These are phyloP conservation scores for Eumerus sabulonum DNA, from an alignment of 2,888 invertebrate genomes.

Conservation along the genomic window DNA sequence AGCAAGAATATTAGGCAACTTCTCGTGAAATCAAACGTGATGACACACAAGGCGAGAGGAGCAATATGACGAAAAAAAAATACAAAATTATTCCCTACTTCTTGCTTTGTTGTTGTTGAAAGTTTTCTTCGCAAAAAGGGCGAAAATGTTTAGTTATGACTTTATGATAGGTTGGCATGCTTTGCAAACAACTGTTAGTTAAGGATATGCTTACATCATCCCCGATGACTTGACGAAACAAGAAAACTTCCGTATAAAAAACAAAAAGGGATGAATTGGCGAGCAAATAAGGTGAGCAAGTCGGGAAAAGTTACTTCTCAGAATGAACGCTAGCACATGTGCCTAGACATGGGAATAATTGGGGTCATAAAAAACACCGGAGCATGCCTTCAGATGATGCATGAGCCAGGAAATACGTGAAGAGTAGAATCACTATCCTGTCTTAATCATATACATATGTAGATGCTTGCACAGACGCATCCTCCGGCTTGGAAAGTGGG, in stretches of 20 bases:
- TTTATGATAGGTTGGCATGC: constrained; percentile 59
- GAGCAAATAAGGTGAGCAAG: constrained; percentile 17
- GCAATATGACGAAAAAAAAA: neutral
- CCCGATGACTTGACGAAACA: constrained; percentile 41
- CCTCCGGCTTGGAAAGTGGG: neutral
- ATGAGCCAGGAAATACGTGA: constrained; percentile 16
- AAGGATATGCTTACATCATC: constrained; percentile 60
- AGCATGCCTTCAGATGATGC: constrained; percentile 26
- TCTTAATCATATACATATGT: neutral
- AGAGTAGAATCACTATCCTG: constrained; percentile 13
- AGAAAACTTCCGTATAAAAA: constrained; percentile 29
- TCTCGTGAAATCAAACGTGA: constrained; percentile 48
- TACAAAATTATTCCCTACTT: too few species aligned
- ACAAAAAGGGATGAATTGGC: neutral
- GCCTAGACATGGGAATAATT: neutral
- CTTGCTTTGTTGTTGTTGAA: too few species aligned
- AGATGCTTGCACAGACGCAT: constrained; percentile 3
- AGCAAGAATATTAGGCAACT: constrained; percentile 43
- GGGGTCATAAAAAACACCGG: constrained; percentile 27
- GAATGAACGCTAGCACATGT: constrained; percentile 26
- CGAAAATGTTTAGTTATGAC: constrained; percentile 56
- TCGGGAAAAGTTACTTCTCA: constrained; percentile 35
- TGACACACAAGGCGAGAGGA: constrained; percentile 38
- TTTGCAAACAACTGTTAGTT: constrained; percentile 32
- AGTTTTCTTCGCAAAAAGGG: neutral